phyloP scores from a whole-genome alignment of 1,140 invertebrate species.

The Orussus abietinus region DNA sequence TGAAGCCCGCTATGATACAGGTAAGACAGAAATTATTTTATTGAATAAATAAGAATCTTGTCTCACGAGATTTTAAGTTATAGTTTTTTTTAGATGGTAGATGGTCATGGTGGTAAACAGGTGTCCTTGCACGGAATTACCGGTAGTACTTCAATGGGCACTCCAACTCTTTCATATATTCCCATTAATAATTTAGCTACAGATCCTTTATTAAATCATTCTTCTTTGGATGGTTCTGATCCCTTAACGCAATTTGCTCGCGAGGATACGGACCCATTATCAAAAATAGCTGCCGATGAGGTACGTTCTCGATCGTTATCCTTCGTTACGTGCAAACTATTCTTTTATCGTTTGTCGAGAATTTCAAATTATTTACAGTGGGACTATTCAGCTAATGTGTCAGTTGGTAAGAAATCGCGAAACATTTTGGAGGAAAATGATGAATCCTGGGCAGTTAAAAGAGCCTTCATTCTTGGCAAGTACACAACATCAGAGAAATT shows the following conservation, averaged over 20 bases:
- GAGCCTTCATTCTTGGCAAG: conserved; percentile 73
- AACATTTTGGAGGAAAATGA: conserved; percentile 55
- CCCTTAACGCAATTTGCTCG: conserved; percentile 68
- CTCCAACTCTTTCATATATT: conserved; percentile 51
- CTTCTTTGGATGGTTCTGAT: conserved; percentile 68
- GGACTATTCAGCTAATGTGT: conserved; percentile 45
- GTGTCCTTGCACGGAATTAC: conserved; percentile 47
- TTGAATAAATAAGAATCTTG: conserved; percentile 6
- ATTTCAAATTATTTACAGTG: conserved; percentile 35
- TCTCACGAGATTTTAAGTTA: too few relatives aligned
- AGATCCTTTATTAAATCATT: conserved; percentile 39
- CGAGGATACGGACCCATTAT: conserved; percentile 64
- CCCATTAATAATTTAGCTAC: conserved; percentile 57
- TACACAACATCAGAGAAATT: conserved; percentile 91
- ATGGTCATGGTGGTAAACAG: conserved; percentile 48
- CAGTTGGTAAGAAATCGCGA: conserved; percentile 46
- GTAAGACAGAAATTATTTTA: conserved; percentile 31
- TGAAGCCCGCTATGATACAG: conserved; percentile 54
- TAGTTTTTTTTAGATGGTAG: conserved; percentile 44
- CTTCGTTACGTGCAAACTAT: conserved; percentile 11
- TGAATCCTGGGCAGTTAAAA: conserved; percentile 72
- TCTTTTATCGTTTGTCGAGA: conserved; percentile 15
- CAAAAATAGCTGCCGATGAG: conserved; percentile 61
- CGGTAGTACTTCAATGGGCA: conserved; percentile 51
- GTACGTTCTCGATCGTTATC: conserved; percentile 38